Percentiles rank a stretch among this genome's conserved stretches.
Evolutionary conservation across 2,797 vertebrate genomes (phyloP).

Genomic region (Harpagifer antarcticus): DNA sequence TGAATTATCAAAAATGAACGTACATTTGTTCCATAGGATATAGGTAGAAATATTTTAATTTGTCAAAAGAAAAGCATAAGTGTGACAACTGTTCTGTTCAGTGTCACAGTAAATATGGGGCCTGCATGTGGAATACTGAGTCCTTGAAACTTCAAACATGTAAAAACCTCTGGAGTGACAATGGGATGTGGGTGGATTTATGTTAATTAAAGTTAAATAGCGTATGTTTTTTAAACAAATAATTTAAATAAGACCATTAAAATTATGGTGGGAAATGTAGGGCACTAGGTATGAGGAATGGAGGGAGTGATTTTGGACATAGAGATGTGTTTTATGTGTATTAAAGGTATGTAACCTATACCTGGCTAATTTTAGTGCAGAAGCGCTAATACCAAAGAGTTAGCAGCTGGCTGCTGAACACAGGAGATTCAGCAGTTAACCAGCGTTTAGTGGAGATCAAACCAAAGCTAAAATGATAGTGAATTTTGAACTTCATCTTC

Average conservation of each 20-base stretch:
- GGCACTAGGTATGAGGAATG: neutral
- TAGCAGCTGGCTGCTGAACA: neutral
- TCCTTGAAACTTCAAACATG: neutral
- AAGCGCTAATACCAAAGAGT: neutral
- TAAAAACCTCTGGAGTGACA: too few species aligned
- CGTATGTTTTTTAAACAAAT: neutral
- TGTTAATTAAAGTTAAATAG: too few species aligned
- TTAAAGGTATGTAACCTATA: neutral
- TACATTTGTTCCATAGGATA: neutral
- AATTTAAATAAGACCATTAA: neutral
- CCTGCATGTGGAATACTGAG: neutral
- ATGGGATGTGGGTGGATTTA: neutral
- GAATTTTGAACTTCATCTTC: neutral
- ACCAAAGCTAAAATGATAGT: neutral
- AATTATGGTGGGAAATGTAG: neutral
- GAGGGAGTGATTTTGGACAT: neutral
- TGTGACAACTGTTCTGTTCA: neutral
- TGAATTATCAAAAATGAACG: too few species aligned
- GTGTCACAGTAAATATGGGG: neutral
- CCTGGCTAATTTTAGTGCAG: too few species aligned
- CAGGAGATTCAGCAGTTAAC: neutral
- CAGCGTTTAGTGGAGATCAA: neutral
- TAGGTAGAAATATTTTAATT: neutral
- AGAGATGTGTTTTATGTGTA: too few species aligned
- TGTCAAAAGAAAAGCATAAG: neutral